Evolutionary conservation across 2,113 vertebrate species (phyloP).

Genomic region (Phycodurus eques): DNA sequence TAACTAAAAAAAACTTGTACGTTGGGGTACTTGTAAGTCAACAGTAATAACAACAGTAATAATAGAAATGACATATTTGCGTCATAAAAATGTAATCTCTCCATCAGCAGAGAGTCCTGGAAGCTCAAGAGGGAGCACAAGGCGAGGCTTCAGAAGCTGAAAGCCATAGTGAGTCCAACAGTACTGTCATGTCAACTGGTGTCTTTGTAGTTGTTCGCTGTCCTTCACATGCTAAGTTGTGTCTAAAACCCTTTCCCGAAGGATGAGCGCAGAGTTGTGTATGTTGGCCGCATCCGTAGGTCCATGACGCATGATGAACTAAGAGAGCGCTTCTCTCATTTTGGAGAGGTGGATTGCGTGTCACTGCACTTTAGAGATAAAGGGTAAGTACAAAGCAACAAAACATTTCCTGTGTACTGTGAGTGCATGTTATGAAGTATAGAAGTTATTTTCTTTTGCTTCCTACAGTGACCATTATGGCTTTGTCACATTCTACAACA

Average conservation of each 20-base stretch:
- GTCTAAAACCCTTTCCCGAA: conserved; percentile 37
- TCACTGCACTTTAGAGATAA: conserved; percentile 85
- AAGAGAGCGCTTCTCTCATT: conserved; percentile 85
- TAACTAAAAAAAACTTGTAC: too few relatives aligned
- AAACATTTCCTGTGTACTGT: rapidly evolving
- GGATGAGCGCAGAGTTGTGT: conserved; percentile 92
- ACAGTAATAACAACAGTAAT: too few relatives aligned
- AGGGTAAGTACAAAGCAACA: conserved; percentile 45
- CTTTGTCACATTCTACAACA: conserved; percentile 90
- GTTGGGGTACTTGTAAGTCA: neutral
- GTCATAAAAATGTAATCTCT: neutral
- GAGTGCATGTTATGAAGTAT: neutral
- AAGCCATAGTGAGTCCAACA: conserved; percentile 67
- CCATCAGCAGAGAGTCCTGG: conserved; percentile 42
- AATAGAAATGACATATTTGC: neutral
- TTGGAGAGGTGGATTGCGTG: conserved; percentile 89
- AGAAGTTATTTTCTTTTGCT: neutral
- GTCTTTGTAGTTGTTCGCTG: neutral
- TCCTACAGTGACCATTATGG: conserved; percentile 84
- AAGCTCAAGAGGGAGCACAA: conserved; percentile 47
- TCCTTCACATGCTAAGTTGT: neutral
- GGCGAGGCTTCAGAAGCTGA: conserved; percentile 62
- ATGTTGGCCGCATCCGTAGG: conserved; percentile 86
- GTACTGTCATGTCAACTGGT: neutral
- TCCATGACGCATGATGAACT: conserved; percentile 86